Evolutionary conservation across 2,113 vertebrate species (phyloP).

Genomic region (Oostethus manadensis): DNA sequence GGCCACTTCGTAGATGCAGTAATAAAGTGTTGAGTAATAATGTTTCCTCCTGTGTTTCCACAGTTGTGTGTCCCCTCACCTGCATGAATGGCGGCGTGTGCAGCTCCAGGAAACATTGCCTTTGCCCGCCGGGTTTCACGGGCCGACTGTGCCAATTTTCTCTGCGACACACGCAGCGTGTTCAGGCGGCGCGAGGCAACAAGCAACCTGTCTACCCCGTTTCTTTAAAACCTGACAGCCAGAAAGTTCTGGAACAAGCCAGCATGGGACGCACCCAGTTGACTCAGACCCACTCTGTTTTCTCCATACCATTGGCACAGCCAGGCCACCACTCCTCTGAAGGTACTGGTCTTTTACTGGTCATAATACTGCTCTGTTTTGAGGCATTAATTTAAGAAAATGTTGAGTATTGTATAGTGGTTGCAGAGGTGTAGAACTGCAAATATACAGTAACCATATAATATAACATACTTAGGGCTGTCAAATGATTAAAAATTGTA

Average conservation of each 20-base stretch:
- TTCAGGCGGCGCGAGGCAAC: constrained; percentile 71
- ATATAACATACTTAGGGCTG: no score
- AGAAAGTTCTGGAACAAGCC: constrained; percentile 61
- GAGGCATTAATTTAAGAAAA: no score
- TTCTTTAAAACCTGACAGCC: constrained; percentile 72
- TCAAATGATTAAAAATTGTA: no score
- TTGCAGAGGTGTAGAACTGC: no score
- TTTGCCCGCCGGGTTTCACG: constrained; percentile 84
- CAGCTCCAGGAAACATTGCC: constrained; percentile 82
- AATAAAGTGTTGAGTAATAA: background rate
- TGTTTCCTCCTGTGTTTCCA: constrained; percentile 4
- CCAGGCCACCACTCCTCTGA: constrained; percentile 80
- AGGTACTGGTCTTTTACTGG: constrained; percentile 69
- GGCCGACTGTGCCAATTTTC: constrained; percentile 86
- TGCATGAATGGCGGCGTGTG: constrained; percentile 92
- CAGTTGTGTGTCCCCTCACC: constrained; percentile 88
- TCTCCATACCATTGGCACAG: constrained; percentile 77
- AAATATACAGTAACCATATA: no score
- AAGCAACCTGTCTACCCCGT: constrained; percentile 82
- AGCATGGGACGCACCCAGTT: constrained; percentile 53
- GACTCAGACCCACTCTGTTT: constrained; percentile 76
- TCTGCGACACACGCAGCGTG: constrained; percentile 59
- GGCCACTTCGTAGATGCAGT: no score
- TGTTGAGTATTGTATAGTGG: no score
- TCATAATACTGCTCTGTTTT: no score